Evolutionary conservation across 2,113 vertebrate genomes (phyloP), one percentile per base, ranked within the genome.

Genomic region (cattle (Bos taurus)): DNA sequence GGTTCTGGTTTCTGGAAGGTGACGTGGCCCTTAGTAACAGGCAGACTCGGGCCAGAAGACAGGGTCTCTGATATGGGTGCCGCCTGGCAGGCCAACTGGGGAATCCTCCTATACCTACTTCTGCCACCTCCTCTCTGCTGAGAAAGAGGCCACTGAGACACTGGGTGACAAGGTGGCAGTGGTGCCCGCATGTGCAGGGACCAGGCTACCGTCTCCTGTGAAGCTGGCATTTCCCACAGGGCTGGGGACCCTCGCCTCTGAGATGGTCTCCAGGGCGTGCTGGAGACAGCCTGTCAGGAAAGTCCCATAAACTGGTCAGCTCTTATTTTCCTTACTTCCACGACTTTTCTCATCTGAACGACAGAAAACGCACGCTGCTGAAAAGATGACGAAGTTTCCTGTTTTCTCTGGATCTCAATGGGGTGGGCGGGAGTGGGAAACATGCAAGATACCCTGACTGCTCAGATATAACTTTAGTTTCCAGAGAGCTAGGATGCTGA

Each of bases 101-200:
- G 36, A 46, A 43, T n/a, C 71, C 26, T 19, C 78, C 23, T 7
- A 14, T 0, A 1, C 28, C 40, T 36, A 40, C 54, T 82, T 43
- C 57, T 52, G 25, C 25, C n/a, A 16, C 40, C 16, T 77, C 16
- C 10, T 54, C 21, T n/a, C 80, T 54, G 28, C 67, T 90, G 67
- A 64, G 80, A 64, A 89, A 36, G 88, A 23, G 5, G 48, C 48
- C 89, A 23, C 57, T 1, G 10, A 60, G 64, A 16, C 16, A 26
- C 19, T 5, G 19, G 13, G 81, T 17, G 60, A 50, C 19, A 7
- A 54, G 78, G 33, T 0, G 21, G 40, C 43, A 54, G 46, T 52
- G 54, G 33, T 16, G 50, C 60, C 28, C 3, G 12, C 5, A 1
- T 0, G 52, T 0, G 1, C 28, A 2, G 9, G 8, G 0, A 4